A percentile compares a stretch with the other conserved stretches of the same genome.
Conservation (phyloP, 2,113 vertebrate genomes). For the Nothocercus julius region DNA sequence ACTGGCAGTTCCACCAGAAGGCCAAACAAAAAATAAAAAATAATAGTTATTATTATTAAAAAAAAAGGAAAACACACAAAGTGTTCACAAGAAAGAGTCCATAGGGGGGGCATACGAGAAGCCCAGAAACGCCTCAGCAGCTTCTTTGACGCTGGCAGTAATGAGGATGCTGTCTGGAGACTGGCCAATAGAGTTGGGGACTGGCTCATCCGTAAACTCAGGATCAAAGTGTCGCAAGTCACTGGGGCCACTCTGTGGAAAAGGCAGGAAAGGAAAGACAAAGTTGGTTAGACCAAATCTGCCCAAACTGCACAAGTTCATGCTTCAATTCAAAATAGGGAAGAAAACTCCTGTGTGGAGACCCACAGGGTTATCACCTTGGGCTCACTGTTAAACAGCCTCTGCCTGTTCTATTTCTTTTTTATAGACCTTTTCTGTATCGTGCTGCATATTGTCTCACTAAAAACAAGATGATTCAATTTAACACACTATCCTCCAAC, state of each 20-base stretch:
- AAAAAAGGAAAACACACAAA: slow-evolving; percentile 4
- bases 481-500: neutral
- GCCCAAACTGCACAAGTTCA: neutral
- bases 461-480: neutral
- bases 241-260: slow-evolving; percentile 88
- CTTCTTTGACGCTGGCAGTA: slow-evolving; percentile 94
- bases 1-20: slow-evolving; percentile 73
- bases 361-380: neutral
- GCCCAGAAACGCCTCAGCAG: slow-evolving; percentile 92
- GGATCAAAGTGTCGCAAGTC: slow-evolving; percentile 98
- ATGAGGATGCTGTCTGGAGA: slow-evolving; percentile 92
- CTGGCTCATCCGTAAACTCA: slow-evolving; percentile 97
- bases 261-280: neutral
- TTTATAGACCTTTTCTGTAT: neutral
- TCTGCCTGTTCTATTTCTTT: neutral
- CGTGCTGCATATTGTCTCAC: neutral
- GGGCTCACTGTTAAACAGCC: neutral
- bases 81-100: slow-evolving; percentile 92
- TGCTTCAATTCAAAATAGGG: neutral
- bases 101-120: slow-evolving; percentile 96
- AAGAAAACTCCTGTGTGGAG: neutral
- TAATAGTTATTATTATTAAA: slow-evolving; percentile 33
- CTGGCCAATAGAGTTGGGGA: slow-evolving; percentile 93
- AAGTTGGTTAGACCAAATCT: neutral
- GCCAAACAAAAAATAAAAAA: slow-evolving; percentile 64